Evolutionary conservation across 2,113 vertebrate species (phyloP).

Genomic region (Dipodomys merriami): DNA sequence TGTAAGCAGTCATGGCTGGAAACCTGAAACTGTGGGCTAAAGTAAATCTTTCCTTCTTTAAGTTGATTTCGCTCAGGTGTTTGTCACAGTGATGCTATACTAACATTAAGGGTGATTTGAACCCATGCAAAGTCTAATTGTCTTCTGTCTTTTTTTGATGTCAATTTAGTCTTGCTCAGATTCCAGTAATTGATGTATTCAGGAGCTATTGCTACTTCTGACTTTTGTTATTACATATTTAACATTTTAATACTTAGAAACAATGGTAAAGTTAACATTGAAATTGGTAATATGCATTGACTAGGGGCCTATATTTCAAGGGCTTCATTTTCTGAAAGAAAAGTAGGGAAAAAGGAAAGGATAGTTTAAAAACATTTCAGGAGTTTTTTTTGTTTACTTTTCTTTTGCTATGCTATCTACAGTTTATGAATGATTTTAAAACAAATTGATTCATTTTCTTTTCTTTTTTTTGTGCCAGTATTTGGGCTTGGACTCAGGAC

Average conservation of each 20-base stretch:
- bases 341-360: background rate
- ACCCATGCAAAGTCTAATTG: background rate
- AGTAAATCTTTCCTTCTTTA: no score
- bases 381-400: slow-evolving; percentile 33
- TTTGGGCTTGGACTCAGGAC: no score
- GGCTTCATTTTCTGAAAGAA: slow-evolving; percentile 5
- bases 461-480: no score
- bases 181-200: slow-evolving; percentile 36
- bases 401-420: background rate
- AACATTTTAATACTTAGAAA: background rate
- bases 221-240: background rate
- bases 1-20: background rate
- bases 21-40: background rate
- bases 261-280: background rate
- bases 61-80: no score
- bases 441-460: background rate
- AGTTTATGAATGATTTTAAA: slow-evolving; percentile 43
- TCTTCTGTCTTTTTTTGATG: slow-evolving; percentile 9
- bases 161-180: background rate
- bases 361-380: background rate
- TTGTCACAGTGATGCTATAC: background rate
- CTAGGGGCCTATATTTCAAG: background rate
- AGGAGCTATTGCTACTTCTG: background rate
- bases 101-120: background rate
- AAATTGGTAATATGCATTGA: background rate